Conservation (phyloP, 2,113 vertebrate species). For the Hypanus sabinus region DNA sequence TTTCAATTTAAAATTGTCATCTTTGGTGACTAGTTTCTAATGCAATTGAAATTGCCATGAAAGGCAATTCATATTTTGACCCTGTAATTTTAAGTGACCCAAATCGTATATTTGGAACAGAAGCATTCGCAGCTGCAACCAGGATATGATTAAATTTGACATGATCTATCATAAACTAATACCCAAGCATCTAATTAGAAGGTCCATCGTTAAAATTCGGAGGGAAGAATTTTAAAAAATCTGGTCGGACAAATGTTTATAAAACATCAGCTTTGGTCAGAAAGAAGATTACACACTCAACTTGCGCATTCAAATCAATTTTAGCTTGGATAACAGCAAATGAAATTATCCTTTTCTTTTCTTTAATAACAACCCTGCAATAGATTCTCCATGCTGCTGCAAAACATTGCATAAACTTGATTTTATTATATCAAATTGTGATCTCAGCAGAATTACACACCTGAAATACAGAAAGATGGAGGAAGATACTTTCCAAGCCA, state of each 20-base stretch:
- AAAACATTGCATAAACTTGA: background rate
- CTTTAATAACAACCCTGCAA: background rate
- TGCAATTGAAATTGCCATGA: background rate
- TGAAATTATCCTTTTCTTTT: background rate
- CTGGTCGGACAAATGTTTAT: background rate
- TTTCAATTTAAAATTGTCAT: background rate
- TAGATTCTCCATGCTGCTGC: background rate
- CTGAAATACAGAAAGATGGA: background rate
- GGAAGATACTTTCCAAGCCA: background rate
- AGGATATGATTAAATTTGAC: background rate
- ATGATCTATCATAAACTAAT: constrained; percentile 1
- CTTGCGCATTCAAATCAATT: background rate
- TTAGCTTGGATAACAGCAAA: background rate
- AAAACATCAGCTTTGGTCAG: background rate
- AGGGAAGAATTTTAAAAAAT: background rate
- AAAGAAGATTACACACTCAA: background rate
- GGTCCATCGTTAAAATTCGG: background rate
- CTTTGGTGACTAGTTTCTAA: background rate
- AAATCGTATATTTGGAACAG: background rate
- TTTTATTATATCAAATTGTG: background rate
- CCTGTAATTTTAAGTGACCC: background rate
- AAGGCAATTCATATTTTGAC: background rate
- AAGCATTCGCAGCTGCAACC: background rate
- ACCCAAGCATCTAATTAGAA: constrained; percentile 10
- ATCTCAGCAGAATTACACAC: background rate